phyloP scores from a whole-genome alignment of 1,140 invertebrate species.

The Lasaia peninsularis region DNA sequence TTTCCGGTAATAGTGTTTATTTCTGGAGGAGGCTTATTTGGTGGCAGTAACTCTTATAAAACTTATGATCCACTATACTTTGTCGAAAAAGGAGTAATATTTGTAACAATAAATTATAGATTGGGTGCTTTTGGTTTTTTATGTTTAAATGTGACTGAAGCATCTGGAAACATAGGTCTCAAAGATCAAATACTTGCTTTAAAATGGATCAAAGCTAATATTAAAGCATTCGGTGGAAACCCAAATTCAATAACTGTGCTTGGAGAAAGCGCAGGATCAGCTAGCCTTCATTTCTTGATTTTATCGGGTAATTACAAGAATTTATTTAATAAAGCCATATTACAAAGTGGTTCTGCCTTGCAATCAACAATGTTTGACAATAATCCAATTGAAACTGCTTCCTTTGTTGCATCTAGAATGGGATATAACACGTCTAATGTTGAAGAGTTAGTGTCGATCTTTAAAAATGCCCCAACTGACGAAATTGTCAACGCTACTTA shows the following conservation, averaged over 20 bases:
- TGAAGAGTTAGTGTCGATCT: constrained; percentile 28
- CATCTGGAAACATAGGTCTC: constrained; percentile 79
- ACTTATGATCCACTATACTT: constrained; percentile 69
- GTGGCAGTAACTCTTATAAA: constrained; percentile 57
- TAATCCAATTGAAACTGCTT: constrained; percentile 33
- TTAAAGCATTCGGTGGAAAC: constrained; percentile 80
- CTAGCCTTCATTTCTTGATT: constrained; percentile 40
- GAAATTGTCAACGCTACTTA: constrained; percentile 32
- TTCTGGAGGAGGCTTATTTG: constrained; percentile 70
- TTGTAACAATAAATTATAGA: constrained; percentile 47
- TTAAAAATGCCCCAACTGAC: constrained; percentile 26
- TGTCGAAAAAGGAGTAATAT: constrained; percentile 47
- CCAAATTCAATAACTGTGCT: constrained; percentile 69
- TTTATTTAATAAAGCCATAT: constrained; percentile 78
- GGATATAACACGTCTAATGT: constrained; percentile 35
- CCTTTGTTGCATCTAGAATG: constrained; percentile 28
- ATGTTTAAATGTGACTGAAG: constrained; percentile 67
- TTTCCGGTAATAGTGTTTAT: constrained; percentile 77
- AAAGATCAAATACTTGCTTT: constrained; percentile 78
- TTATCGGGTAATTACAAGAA: constrained; percentile 52
- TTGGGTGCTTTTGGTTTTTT: constrained; percentile 76
- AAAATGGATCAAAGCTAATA: constrained; percentile 81
- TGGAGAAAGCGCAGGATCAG: constrained; percentile 70
- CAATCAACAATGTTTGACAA: constrained; percentile 51
- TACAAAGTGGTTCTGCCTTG: constrained; percentile 78